Base-by-base conservation (phyloP, 2,113 vertebrate genomes). In the Ariopsis seemanni region DNA sequence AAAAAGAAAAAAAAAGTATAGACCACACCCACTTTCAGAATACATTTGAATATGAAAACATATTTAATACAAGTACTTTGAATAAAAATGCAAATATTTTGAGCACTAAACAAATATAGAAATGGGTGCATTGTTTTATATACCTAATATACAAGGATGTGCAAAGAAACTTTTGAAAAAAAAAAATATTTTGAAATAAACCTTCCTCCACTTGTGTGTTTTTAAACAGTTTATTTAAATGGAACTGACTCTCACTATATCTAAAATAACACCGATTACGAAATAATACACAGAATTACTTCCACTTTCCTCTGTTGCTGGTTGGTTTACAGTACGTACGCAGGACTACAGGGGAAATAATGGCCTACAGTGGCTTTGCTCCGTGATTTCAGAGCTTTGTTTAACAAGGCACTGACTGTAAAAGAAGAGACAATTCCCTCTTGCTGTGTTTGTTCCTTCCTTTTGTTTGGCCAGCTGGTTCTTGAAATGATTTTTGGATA, bases 241-340 rank as follows among this genome's bases (percentile, higher is more conserved):
- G 8, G 5, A 55, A 79, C 14, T 42, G 25, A 11, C 42, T 48
- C 53, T 75, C 15, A 53, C 50, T 86, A 2, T 22, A 69, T 12
- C 15, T 65, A 34, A 78, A 65, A 79, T n/a, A 86, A 11, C 75
- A 72, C 25, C 14, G 22, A 57, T 77, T 82, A 67, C 55, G 55
- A 81, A 52, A 77, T 60, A 78, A 50, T 62, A n/a, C 62, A 85
- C 82, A 87, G 11, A 75, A 62, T 27, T 50, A 52, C 86, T 89
- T 89, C 30, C 57, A 63, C 57, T 87, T 90, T 88, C 81, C 62
- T 85, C 50, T 72, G 69, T 82, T 60, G 58, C 20, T 60, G 62
- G 18, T 79, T 85, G 12, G 87, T 85, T 82, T 87, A 85, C 82
- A 69, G 83, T 69, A 77, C 57, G 65, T 63, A 57, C 14, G 30